These are phyloP conservation scores for Eptatretus burgeri DNA, from an alignment of 2,113 vertebrate genomes.

Conservation along the genomic window DNA sequence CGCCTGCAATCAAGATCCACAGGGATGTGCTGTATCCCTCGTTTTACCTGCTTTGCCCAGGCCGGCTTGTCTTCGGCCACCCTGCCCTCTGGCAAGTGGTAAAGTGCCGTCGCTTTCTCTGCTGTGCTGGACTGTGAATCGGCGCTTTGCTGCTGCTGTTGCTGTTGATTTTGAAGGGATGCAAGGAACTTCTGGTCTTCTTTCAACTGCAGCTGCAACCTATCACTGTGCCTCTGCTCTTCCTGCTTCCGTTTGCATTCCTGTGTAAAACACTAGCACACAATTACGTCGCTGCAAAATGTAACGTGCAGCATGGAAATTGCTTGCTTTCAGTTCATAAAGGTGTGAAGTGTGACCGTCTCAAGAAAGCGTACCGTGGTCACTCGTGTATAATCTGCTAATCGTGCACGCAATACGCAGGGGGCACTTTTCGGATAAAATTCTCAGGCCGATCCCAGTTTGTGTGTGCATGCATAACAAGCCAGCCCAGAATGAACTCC, in stretches of 20 bases:
- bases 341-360: too few relatives aligned
- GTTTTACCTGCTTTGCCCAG: background rate
- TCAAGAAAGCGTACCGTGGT: too few relatives aligned
- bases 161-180: constrained; percentile 4
- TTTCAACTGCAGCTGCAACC: constrained; percentile 3
- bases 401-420: too few relatives aligned
- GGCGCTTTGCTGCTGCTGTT: background rate
- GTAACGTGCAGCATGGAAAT: too few relatives aligned
- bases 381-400: too few relatives aligned
- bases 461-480: too few relatives aligned
- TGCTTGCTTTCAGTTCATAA: too few relatives aligned
- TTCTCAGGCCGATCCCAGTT: too few relatives aligned
- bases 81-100: background rate
- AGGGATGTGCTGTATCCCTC: background rate
- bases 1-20: too few relatives aligned
- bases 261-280: background rate
- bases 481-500: too few relatives aligned
- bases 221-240: background rate
- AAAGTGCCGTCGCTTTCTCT: background rate
- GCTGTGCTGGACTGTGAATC: background rate
- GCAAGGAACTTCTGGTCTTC: background rate
- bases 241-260: constrained; percentile 4
- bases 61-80: background rate
- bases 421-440: too few relatives aligned
- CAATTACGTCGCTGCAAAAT: too few relatives aligned